Evolutionary conservation across 2,888 invertebrate species (phyloP), one percentile per base, ranked within the genome.

Genomic region (Rugalucina vietnamica): DNA sequence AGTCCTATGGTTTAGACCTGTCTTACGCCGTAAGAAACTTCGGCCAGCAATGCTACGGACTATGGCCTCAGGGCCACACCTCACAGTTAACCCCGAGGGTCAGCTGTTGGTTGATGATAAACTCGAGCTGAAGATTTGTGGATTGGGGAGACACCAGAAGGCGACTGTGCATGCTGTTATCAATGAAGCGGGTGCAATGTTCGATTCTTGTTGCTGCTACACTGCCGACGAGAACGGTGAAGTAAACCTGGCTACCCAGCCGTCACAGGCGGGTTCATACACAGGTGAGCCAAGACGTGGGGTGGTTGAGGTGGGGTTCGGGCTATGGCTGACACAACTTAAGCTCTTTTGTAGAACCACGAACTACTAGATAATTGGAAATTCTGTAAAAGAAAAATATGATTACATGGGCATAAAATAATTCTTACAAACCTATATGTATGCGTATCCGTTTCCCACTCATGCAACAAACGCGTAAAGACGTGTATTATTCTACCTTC

Each of bases 71-170:
- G 39, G n/a, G 70, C 70, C 70, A 70, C 36, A 36, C n/a, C 3
- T 70, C 10, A 1, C 14, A 3, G 21, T 70, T 37, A 8, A 14
- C 24, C 70, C 70, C 8, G 37, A 39, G 3, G 80, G 79, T 24
- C 79, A 77, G 43, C 70, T 84, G 3, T 74, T 90, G 8, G 78
- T 89, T 5, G 88, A 90, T 81, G 88, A 89, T 32, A 79, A 79
- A 29, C 49, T 90, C 24, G 29, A 76, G 14, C 86, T 90, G 24
- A 76, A 21, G 12, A 71, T 89, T n/a, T 32, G 27, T 29, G 87
- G 86, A n/a, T 54, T 90, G 18, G 37, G 49, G 12, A 65, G 24
- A 14, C 50, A 71, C 1, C 84, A 89, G 73, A 60, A 77, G 27
- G 69, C 88, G 5, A 90, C 88, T 21, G 54, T 90, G 1, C 81